phyloP scores from a whole-genome alignment of 2,797 vertebrate species.

The Bradypodion pumilum region DNA sequence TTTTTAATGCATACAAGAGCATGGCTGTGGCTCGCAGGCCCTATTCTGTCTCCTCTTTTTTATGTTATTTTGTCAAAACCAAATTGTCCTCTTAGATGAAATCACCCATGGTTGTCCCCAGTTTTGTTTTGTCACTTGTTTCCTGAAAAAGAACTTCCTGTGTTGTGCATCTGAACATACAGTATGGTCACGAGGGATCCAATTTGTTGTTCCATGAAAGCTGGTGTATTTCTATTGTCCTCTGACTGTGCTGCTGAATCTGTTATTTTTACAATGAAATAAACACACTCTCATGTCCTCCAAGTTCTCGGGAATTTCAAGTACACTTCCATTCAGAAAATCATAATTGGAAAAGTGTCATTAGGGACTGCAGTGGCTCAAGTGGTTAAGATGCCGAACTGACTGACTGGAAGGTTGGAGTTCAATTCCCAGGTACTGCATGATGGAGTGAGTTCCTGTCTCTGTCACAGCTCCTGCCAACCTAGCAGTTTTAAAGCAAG shows the following conservation, averaged over 20 bases:
- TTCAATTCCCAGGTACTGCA: no score
- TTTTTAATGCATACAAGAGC: not conserved
- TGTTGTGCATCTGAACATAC: not conserved
- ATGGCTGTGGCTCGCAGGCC: not conserved
- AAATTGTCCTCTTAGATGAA: not conserved
- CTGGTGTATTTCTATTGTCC: accelerated
- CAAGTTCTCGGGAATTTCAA: not conserved
- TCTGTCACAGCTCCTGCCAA: no score
- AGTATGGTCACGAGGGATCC: not conserved
- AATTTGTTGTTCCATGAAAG: slow-evolving; percentile 15
- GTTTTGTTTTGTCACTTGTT: not conserved
- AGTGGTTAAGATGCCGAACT: no score
- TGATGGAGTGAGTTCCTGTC: no score
- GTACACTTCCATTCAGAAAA: slow-evolving; percentile 4
- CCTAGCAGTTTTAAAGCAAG: no score
- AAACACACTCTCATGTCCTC: not conserved
- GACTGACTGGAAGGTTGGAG: no score
- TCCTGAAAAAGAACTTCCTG: not conserved
- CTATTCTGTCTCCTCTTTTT: not conserved
- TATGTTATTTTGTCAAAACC: not conserved
- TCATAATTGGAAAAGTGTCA: not conserved
- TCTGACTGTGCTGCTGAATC: not conserved
- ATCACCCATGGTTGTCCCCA: not conserved
- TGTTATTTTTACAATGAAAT: not conserved
- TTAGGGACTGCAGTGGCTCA: no score